A percentile compares a stretch with the other conserved stretches of the same genome.
Conservation (phyloP, 1,140 invertebrate species). For the Drosophila sucinea region DNA sequence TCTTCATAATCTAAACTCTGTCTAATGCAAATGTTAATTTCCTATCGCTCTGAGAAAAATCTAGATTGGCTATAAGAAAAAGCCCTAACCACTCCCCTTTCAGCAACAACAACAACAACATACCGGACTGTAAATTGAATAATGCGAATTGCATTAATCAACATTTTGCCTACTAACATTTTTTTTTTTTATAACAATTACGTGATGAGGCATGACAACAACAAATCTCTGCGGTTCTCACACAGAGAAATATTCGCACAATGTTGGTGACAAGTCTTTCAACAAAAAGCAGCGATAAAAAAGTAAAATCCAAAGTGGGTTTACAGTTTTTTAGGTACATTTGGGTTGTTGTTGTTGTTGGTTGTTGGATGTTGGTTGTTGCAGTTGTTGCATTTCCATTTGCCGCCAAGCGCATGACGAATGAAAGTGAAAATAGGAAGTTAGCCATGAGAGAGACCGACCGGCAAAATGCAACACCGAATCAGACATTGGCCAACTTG, state of each 20-base stretch:
- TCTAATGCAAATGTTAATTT: too few species aligned
- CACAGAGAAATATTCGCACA: slow-evolving; percentile 45
- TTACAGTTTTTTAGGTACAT: slow-evolving; percentile 7
- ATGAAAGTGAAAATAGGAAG: slow-evolving; percentile 72
- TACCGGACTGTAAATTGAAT: slow-evolving; percentile 3
- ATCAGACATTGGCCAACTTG: slow-evolving; percentile 44
- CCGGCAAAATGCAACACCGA: slow-evolving; percentile 34
- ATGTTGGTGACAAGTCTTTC: slow-evolving; percentile 45
- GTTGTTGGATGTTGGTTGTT: not conserved
- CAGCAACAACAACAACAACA: not conserved
- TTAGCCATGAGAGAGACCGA: slow-evolving; percentile 55
- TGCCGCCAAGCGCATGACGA: slow-evolving; percentile 44
- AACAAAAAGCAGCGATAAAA: slow-evolving; percentile 6
- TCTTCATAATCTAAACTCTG: too few species aligned
- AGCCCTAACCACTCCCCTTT: not conserved
- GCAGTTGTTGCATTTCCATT: slow-evolving; percentile 43
- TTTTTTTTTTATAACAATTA: slow-evolving; percentile 34
- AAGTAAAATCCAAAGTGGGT: slow-evolving; percentile 31
- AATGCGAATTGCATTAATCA: slow-evolving; percentile 11
- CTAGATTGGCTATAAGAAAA: not conserved
- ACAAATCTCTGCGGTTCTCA: slow-evolving; percentile 43
- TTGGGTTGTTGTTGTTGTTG: slow-evolving; percentile 3
- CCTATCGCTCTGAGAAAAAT: not conserved
- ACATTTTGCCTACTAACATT: slow-evolving; percentile 19
- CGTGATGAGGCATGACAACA: slow-evolving; percentile 47